phyloP scores from a whole-genome alignment of 2,797 vertebrate species.

The Pseudomugil gertrudae region DNA sequence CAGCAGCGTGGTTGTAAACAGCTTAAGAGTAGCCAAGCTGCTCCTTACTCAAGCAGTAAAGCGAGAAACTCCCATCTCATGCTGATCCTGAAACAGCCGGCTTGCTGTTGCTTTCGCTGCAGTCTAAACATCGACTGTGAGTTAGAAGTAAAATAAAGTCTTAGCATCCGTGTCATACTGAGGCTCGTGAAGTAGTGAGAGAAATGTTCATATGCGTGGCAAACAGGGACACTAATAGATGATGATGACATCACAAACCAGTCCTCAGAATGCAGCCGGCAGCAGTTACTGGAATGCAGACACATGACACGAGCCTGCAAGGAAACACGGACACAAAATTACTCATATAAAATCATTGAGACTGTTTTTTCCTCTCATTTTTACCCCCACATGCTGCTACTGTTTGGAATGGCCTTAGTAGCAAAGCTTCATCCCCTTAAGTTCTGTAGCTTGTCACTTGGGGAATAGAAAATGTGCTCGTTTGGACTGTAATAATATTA shows the following conservation, averaged over 20 bases:
- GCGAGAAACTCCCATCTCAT: not conserved
- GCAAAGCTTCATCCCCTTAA: too few relatives aligned
- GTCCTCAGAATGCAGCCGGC: not conserved
- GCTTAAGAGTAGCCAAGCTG: too few relatives aligned
- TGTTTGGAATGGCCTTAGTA: too few relatives aligned
- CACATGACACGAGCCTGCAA: not conserved
- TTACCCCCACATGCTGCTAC: too few relatives aligned
- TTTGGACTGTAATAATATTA: too few relatives aligned
- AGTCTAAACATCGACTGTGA: not conserved
- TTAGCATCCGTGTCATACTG: not conserved
- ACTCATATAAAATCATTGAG: not conserved
- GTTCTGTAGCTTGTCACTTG: too few relatives aligned
- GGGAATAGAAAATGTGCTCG: too few relatives aligned
- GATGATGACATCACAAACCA: not conserved
- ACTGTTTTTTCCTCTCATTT: too few relatives aligned
- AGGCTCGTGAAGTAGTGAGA: not conserved
- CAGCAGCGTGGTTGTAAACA: not conserved
- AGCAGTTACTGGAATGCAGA: not conserved
- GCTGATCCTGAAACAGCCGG: too few relatives aligned
- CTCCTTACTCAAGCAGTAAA: too few relatives aligned
- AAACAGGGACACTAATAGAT: not conserved
- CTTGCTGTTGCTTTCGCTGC: not conserved
- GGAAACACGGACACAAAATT: not conserved
- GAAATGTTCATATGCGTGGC: not conserved
- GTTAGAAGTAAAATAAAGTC: not conserved